phyloP scores from a whole-genome alignment of 2,113 vertebrate species.

The Stomatorhinus ivindoensis region DNA sequence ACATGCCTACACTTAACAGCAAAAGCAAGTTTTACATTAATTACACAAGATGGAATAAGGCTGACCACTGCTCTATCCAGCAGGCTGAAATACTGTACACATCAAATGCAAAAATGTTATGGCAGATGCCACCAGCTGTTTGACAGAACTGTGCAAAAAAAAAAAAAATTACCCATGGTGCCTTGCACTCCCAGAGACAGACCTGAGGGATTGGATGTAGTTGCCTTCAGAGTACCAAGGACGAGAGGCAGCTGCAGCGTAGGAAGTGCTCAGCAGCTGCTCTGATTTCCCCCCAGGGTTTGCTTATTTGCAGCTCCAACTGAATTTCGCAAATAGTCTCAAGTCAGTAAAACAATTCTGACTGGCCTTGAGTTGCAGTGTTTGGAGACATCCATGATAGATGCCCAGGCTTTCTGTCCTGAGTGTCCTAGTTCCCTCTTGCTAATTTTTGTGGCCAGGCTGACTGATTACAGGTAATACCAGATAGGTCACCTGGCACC shows the following conservation, averaged over 20 bases:
- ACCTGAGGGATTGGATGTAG: background rate
- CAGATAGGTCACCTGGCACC: background rate
- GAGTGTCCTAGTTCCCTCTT: background rate
- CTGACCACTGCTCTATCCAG: slow-evolving; percentile 49
- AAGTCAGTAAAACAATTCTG: background rate
- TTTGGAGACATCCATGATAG: background rate
- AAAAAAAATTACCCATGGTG: background rate
- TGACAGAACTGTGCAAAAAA: background rate
- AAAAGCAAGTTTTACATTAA: background rate
- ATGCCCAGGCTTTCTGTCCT: background rate
- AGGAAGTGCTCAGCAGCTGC: background rate
- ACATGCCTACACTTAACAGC: background rate
- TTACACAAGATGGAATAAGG: background rate
- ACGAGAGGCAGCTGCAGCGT: background rate
- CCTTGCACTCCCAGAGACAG: background rate
- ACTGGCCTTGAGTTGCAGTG: background rate
- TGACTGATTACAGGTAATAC: background rate
- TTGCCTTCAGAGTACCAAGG: background rate
- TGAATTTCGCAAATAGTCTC: background rate
- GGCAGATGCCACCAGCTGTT: background rate
- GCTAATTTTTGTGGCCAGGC: background rate
- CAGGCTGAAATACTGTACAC: slow-evolving; percentile 40
- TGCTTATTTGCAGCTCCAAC: background rate
- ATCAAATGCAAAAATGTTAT: background rate
- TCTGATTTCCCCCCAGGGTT: background rate